Base-by-base conservation (phyloP, 2,888 invertebrate genomes). In the Nematopogon swammerdamellus region DNA sequence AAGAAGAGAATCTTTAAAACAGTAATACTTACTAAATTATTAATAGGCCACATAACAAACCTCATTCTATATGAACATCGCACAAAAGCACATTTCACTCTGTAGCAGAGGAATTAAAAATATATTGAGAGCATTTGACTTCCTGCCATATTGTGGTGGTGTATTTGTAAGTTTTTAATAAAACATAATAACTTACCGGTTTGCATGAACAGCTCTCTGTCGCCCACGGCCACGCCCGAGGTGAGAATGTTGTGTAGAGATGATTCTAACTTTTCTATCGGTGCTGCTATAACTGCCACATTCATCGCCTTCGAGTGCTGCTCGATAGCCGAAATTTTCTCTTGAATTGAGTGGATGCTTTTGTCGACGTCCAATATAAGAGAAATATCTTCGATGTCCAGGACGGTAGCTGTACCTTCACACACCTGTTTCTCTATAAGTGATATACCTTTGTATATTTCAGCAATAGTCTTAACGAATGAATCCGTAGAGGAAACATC, bases 371-470 rank as follows among this genome's bases (percentile, higher is more conserved):
- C 68, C 47, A 64, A 60, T 20, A 72, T 64, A 42, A 75, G 52
- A 19, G 62, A 58, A 44, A 68, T 60, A 45, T 71, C 65, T 52
- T 68, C 61, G 45, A 58, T 59, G 49, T 63, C 58, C 14, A 71
- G 16, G n/a, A 49, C 52, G 2, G 53, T 47, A 18, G 55, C 48
- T 29, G 60, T 58, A 42, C 65, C 64, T 2, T 57, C 56, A 54
- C 66, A 59, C 10, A 70, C 60, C 47, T 68, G 60, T 47, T 71
- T 60, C 42, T 62, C 58, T 29, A 61, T 58, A 42, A 59, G 53
- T 14, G 66, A 59, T 8, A 75, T 65, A 53, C 70, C 69, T 60
- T 69, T 68, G 50, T 74, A 67, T 16, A 72, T 64, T 54, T 72
- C 70, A 18, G 65, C 60, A 56, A 74, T 62, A 17, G 65, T 68